Conservation (phyloP, 2,113 vertebrate genomes). For the Nansenia antarctica region DNA sequence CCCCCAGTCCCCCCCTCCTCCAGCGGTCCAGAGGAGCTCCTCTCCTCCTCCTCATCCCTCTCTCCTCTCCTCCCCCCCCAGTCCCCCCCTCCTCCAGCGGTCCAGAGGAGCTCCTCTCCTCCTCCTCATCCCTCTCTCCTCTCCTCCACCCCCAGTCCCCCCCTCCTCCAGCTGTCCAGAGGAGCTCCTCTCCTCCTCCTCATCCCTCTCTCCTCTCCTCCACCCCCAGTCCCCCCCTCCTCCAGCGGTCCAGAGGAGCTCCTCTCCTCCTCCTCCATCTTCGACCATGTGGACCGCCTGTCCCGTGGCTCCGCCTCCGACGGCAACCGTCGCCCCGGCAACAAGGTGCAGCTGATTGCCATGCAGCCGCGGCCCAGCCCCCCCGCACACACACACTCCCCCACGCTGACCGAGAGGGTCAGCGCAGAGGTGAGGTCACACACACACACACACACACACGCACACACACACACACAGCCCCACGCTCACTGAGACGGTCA, state of each 20-base stretch:
- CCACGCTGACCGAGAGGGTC: conserved; percentile 82
- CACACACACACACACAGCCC: neutral
- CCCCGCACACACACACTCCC: conserved; percentile 61
- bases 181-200: neutral
- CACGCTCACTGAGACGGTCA: neutral
- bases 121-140: neutral
- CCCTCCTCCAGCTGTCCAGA: too few relatives aligned
- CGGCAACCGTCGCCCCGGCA: conserved; percentile 82
- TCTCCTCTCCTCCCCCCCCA: too few relatives aligned
- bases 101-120: neutral
- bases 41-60: neutral
- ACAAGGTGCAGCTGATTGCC: conserved; percentile 95
- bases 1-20: neutral
- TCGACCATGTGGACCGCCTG: conserved; percentile 92
- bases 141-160: too few relatives aligned
- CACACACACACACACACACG: neutral
- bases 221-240: conserved; percentile 69
- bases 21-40: too few relatives aligned
- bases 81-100: neutral
- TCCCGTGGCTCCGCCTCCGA: conserved; percentile 86
- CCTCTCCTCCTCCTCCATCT: conserved; percentile 92
- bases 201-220: neutral
- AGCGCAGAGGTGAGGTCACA: conserved; percentile 83
- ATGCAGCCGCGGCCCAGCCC: conserved; percentile 91
- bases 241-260: conserved; percentile 83